Percentiles rank a stretch among this genome's conserved stretches.
Evolutionary conservation across 2,797 vertebrate species (phyloP).

Genomic region (Nyctibius grandis): DNA sequence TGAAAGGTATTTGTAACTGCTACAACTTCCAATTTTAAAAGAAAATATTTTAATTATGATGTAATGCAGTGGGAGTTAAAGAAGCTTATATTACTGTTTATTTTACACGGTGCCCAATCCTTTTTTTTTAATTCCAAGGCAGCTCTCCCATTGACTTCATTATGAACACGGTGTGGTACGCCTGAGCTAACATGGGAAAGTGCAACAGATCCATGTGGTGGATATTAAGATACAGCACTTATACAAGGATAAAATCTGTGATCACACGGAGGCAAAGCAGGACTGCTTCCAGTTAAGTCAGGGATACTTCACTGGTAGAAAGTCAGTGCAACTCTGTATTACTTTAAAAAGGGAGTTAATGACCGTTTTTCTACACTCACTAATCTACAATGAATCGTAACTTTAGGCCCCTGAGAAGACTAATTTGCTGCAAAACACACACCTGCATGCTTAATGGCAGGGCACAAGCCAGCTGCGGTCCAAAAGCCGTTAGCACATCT

Average conservation of each 20-base stretch:
- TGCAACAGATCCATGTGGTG: neutral
- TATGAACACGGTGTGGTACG: neutral
- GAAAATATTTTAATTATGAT: slow-evolving; percentile 50
- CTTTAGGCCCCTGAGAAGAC: neutral
- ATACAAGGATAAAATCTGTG: neutral
- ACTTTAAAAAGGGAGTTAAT: neutral
- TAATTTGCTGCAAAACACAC: neutral
- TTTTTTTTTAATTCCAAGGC: neutral
- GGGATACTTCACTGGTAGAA: neutral
- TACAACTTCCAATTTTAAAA: slow-evolving; percentile 30
- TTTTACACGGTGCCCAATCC: neutral
- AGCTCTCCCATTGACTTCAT: neutral
- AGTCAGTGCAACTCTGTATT: neutral
- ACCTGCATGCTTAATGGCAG: neutral
- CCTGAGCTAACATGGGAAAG: neutral
- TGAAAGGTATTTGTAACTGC: neutral
- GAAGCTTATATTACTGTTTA: slow-evolving; percentile 11
- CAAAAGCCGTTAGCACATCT: neutral
- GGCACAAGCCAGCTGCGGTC: neutral
- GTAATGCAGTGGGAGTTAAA: slow-evolving; percentile 5
- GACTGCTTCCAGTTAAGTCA: neutral
- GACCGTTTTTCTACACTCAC: neutral
- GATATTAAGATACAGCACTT: neutral
- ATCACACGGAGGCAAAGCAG: neutral
- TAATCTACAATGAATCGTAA: neutral